A percentile compares a stretch with the other conserved stretches of the same genome.
These are phyloP conservation scores for Epinephelus fuscoguttatus DNA, from an alignment of 2,113 vertebrate genomes.

Conservation along the genomic window DNA sequence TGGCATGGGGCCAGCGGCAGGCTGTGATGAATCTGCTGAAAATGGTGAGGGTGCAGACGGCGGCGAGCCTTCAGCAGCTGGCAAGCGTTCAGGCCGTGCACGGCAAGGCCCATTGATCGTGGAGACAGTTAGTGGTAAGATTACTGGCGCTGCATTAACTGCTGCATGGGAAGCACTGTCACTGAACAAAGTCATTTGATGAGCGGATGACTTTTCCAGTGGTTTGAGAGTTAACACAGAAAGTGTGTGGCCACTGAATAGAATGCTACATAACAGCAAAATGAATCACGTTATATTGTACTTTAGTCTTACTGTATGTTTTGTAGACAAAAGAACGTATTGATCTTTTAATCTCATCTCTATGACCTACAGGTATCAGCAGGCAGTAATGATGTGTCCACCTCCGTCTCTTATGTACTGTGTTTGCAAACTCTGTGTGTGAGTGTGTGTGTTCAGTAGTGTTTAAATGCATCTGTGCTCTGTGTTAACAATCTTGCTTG, in stretches of 20 bases:
- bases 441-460: slow-evolving; percentile 2
- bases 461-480: slow-evolving; percentile 47
- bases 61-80: slow-evolving; percentile 56
- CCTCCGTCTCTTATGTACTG: slow-evolving; percentile 37
- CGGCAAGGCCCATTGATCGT: slow-evolving; percentile 72
- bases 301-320: not conserved
- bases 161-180: slow-evolving; percentile 75
- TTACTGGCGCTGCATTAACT: slow-evolving; percentile 53
- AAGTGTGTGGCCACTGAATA: slow-evolving; percentile 37
- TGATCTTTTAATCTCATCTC: slow-evolving; percentile 28
- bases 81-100: slow-evolving; percentile 62
- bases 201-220: slow-evolving; percentile 61
- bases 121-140: slow-evolving; percentile 83
- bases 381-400: slow-evolving; percentile 25
- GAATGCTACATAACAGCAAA: slow-evolving; percentile 25
- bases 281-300: not conserved
- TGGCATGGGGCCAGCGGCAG: slow-evolving; percentile 59
- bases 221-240: slow-evolving; percentile 43
- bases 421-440: slow-evolving; percentile 41
- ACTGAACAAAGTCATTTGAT: slow-evolving; percentile 64
- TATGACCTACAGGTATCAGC: slow-evolving; percentile 46
- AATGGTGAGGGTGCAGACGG: slow-evolving; percentile 59
- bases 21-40: slow-evolving; percentile 55
- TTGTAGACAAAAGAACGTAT: slow-evolving; percentile 14
- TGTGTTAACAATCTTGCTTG: slow-evolving; percentile 68